Base-by-base conservation (phyloP, 2,797 vertebrate species). In the Chrosomus eos region DNA sequence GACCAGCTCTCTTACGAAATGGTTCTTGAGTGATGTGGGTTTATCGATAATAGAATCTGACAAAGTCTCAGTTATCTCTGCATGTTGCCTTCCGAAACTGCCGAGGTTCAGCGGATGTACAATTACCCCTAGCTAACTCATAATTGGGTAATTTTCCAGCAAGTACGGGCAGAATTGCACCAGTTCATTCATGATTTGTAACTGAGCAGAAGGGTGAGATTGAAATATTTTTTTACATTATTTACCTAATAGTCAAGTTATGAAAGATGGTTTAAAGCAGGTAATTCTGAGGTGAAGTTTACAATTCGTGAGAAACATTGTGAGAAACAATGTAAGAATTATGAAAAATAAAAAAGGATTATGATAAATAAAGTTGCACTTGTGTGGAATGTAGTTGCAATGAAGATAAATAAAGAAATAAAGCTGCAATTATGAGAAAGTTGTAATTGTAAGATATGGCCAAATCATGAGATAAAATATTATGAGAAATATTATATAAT, bases 31-130 rank as follows among this genome's bases (percentile, higher is more conserved):
- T 76, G 66, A 88, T 81, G 81, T 87, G 87, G 87, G 78, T 88
- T 89, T 90, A 89, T 91, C 84, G 31, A 86, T 91, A 84, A 88
- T 88, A 51, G 36, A 84, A 88, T 91, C 89, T 87, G 89, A 88
- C 86, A 88, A 85, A 86, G 78, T 80, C 78, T 83, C 60, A 87
- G 70, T 90, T 89, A 83, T 87, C 88, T 60, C 85, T 85, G 87
- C 36, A 40, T 88, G 86, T 80, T 89, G 87, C 86, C 86, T 88
- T 90, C 79, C n/a, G 55, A 87, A 88, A 71, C 74, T 84, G 83
- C 71, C 36, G 33, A 85, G 84, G 88, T 88, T 88, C 88, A 89
- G 67, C 53, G 87, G 78, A 89, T 74, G 75, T 72, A 82, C 86
- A 85, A 90, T 89, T 84, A 89, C 74, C 85, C 82, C 74, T 76